Percentiles rank a stretch among this genome's conserved stretches.
Conservation (phyloP, 2,797 vertebrate genomes). For the Tinamus major region DNA sequence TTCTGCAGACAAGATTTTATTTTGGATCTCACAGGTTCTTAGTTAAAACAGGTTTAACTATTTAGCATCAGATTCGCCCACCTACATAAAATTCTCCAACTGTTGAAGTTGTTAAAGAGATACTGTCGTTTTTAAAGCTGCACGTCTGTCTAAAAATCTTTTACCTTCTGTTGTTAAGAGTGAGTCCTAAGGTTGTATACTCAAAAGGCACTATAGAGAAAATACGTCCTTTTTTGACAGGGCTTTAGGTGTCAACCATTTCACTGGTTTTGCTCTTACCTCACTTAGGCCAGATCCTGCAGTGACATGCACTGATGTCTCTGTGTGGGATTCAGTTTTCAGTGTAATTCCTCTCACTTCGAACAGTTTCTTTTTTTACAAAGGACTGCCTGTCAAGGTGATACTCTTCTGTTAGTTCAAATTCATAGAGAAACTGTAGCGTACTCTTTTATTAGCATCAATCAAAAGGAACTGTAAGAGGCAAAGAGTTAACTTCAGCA, state of each 20-base stretch:
- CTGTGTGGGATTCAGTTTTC: not conserved
- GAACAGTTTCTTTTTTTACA: not conserved
- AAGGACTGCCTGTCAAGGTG: not conserved
- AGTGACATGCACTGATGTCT: not conserved
- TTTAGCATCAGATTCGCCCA: slow-evolving; percentile 48
- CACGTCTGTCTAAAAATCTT: not conserved
- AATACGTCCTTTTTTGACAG: not conserved
- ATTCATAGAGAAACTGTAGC: not conserved
- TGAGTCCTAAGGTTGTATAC: not conserved
- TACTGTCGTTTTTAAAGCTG: slow-evolving; percentile 6
- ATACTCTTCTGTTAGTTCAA: not conserved
- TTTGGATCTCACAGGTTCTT: slow-evolving; percentile 46
- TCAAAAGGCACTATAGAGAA: slow-evolving; percentile 4
- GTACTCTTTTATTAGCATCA: not conserved
- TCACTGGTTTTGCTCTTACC: not conserved
- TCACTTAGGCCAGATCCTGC: not conserved
- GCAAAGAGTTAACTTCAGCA: not conserved
- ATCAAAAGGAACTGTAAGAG: not conserved
- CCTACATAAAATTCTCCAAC: slow-evolving; percentile 49
- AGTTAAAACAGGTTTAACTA: slow-evolving; percentile 55
- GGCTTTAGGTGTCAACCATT: not conserved
- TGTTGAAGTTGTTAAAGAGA: slow-evolving; percentile 38
- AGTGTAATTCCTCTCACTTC: not conserved
- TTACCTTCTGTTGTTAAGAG: slow-evolving; percentile 53
- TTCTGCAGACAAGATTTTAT: slow-evolving; percentile 14